Conservation (phyloP, 2,797 vertebrate species). For the Pseudochirops corinnae region DNA sequence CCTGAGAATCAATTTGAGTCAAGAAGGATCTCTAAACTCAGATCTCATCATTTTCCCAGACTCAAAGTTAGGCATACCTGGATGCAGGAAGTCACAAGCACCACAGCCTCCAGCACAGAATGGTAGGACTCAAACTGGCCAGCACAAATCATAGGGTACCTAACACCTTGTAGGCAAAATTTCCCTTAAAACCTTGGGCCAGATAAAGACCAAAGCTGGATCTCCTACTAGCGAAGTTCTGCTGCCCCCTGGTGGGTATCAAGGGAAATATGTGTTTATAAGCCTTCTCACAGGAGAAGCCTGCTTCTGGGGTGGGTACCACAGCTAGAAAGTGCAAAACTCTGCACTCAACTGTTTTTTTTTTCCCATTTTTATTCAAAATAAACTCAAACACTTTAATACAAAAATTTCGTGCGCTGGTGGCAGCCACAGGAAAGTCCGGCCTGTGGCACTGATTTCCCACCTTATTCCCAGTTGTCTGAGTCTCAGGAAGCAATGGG, state of each 20-base stretch:
- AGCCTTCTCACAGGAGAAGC: not conserved
- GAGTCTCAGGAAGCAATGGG: slow-evolving; percentile 49
- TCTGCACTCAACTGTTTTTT: slow-evolving; percentile 50
- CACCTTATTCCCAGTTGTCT: slow-evolving; percentile 52
- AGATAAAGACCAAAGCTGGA: not conserved
- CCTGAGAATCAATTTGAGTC: not conserved
- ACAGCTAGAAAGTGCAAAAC: slow-evolving; percentile 20
- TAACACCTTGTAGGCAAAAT: not conserved
- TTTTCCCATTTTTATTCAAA: slow-evolving; percentile 81
- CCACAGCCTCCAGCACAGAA: not conserved
- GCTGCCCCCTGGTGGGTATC: slow-evolving; percentile 55
- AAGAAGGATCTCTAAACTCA: slow-evolving; percentile 10
- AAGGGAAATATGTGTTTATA: not conserved
- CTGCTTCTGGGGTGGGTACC: not conserved
- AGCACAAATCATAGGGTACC: not conserved
- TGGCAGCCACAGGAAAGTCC: slow-evolving; percentile 75
- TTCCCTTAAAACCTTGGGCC: not conserved
- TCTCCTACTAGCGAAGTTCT: not conserved
- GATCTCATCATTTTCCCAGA: not conserved
- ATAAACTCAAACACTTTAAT: slow-evolving; percentile 81
- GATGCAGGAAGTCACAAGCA: not conserved
- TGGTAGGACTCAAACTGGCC: not conserved
- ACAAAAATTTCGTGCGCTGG: slow-evolving; percentile 84
- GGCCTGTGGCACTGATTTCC: slow-evolving; percentile 61
- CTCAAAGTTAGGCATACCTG: not conserved